Conservation (phyloP, 2,888 invertebrate species). For the Himalopsyche anomala region DNA sequence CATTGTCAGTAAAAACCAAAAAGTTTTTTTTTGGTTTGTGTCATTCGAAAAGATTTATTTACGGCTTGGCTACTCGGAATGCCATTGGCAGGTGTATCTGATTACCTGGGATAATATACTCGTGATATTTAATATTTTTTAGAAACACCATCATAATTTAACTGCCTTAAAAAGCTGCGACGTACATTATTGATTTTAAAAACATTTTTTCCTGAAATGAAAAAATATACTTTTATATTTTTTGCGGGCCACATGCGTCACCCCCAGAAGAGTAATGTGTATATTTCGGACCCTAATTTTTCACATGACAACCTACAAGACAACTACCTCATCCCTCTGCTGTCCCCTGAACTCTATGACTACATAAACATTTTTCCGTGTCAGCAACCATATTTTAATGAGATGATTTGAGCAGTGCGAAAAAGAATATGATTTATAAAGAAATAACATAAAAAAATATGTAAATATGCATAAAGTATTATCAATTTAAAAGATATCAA, state of each 20-base stretch:
- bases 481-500: too few relatives aligned
- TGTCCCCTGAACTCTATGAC: neutral
- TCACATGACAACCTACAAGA: constrained; percentile 34
- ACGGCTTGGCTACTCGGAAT: too few relatives aligned
- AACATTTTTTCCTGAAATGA: neutral
- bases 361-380: neutral
- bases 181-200: constrained; percentile 5
- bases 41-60: too few relatives aligned
- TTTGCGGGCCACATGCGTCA: neutral
- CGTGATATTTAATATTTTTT: too few relatives aligned
- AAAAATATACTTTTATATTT: constrained; percentile 1
- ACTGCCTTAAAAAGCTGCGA: neutral
- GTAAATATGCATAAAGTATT: too few relatives aligned
- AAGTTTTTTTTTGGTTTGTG: too few relatives aligned
- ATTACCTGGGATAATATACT: too few relatives aligned
- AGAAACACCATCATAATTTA: too few relatives aligned
- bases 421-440: neutral
- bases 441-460: neutral
- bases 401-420: neutral
- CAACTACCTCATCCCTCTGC: neutral
- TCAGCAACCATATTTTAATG: constrained; percentile 6
- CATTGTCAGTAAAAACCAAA: too few relatives aligned
- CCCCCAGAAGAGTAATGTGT: constrained; percentile 25
- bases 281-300: constrained; percentile 26
- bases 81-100: too few relatives aligned